Percentiles rank a stretch among this genome's conserved stretches.
These are phyloP conservation scores for Uropetala carovei DNA, from an alignment of 2,888 invertebrate genomes.

Conservation along the genomic window DNA sequence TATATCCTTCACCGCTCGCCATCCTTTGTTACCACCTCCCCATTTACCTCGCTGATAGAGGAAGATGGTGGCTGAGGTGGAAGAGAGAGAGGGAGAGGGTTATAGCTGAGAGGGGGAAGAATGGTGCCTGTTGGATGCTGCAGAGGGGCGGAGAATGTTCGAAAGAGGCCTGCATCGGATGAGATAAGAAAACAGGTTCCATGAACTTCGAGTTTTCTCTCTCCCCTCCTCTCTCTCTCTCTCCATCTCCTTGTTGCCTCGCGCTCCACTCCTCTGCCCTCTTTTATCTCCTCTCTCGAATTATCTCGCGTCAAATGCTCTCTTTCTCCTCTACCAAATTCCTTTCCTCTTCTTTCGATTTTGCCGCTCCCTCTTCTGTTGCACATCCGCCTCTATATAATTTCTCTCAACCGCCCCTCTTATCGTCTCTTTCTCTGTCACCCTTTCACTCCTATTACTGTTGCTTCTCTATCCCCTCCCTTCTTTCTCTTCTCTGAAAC, in stretches of 20 bases:
- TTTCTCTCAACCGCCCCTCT: no score
- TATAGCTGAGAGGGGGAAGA: neutral
- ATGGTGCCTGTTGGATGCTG: conserved; percentile 30
- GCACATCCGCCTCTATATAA: no score
- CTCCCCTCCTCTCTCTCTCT: neutral
- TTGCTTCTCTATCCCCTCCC: no score
- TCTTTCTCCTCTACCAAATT: neutral
- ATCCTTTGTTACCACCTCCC: neutral
- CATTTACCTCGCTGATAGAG: neutral
- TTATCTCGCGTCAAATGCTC: neutral
- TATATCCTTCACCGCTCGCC: neutral
- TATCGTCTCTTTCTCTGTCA: no score
- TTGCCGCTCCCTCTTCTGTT: neutral
- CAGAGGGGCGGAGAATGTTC: neutral
- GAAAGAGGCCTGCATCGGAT: conserved; percentile 22
- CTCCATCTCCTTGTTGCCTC: no score
- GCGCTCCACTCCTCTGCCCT: neutral
- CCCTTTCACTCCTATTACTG: no score
- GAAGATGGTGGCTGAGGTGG: no score
- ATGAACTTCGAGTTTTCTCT: conserved; percentile 1
- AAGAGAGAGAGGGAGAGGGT: neutral
- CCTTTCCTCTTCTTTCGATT: neutral
- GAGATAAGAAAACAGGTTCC: conserved; percentile 49
- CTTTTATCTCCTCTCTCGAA: neutral
- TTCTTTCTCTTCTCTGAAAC: no score